Evolutionary conservation across 2,888 invertebrate genomes (phyloP).

Genomic region (Acanthosepion esculentum): DNA sequence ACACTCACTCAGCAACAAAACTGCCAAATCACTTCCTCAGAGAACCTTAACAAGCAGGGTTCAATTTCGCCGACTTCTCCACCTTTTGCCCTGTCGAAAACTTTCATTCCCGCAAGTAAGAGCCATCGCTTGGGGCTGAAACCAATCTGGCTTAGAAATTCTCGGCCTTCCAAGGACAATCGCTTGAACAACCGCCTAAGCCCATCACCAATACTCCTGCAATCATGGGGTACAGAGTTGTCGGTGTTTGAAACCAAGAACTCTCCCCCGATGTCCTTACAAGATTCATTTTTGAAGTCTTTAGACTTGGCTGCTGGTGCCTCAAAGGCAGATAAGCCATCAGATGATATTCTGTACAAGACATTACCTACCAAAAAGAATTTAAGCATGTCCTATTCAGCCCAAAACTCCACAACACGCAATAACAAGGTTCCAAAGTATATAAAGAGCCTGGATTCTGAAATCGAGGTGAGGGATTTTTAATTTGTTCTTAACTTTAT

Average conservation of each 20-base stretch:
- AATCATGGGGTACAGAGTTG: background rate
- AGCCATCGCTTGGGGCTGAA: constrained; percentile 33
- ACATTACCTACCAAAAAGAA: background rate
- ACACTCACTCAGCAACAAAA: constrained; percentile 51
- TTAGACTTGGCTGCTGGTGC: constrained; percentile 39
- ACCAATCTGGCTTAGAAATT: background rate
- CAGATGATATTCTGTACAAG: background rate
- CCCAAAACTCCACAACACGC: background rate
- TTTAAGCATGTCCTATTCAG: background rate
- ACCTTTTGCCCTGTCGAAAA: background rate
- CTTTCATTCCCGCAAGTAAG: background rate
- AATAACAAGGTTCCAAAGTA: background rate
- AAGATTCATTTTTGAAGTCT: constrained; percentile 37
- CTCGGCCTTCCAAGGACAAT: background rate
- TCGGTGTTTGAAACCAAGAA: background rate
- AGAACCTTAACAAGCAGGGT: background rate
- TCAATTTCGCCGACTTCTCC: background rate
- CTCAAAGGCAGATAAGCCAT: background rate
- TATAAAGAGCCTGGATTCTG: background rate
- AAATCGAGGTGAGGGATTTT: background rate
- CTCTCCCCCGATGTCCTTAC: background rate
- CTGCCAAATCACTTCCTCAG: background rate
- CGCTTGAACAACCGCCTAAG: background rate
- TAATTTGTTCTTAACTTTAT: too few relatives aligned
- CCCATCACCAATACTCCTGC: background rate